A percentile compares a stretch with the other conserved stretches of the same genome.
phyloP scores from a whole-genome alignment of 2,113 vertebrate genomes.

The Podilymbus podiceps region DNA sequence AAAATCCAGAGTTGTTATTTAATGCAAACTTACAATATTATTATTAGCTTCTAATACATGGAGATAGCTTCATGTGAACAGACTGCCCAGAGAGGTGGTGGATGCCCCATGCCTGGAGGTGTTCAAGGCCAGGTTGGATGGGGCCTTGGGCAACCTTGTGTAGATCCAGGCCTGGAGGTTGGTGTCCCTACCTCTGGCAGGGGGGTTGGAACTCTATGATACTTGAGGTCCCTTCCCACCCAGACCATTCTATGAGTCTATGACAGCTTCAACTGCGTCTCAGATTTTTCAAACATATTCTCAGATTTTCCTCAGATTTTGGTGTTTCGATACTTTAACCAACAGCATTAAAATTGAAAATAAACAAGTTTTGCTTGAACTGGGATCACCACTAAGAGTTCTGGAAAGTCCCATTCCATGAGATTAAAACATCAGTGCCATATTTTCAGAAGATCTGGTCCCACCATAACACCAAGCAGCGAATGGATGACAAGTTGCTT shows the following conservation, averaged over 20 bases:
- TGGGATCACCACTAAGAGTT: neutral
- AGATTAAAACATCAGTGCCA: neutral
- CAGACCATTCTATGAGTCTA: no score
- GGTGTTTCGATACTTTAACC: neutral
- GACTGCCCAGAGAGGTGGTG: no score
- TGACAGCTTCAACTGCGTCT: neutral
- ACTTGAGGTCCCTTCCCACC: no score
- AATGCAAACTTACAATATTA: neutral
- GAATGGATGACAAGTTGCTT: neutral
- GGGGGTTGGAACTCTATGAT: no score
- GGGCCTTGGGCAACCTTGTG: no score
- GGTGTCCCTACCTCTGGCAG: no score
- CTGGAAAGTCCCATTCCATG: neutral
- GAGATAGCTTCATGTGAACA: neutral
- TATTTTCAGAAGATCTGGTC: neutral
- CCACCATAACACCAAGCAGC: neutral
- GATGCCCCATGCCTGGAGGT: no score
- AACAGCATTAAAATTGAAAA: neutral
- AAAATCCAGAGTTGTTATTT: neutral
- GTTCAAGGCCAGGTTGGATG: no score
- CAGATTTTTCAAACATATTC: neutral
- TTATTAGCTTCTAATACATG: neutral
- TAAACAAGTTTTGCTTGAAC: neutral
- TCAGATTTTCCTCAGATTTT: neutral
- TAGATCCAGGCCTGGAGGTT: no score